A percentile compares a stretch with the other conserved stretches of the same genome.
Evolutionary conservation across 2,113 vertebrate genomes (phyloP).

Genomic region (Pachypanchax playfairii): DNA sequence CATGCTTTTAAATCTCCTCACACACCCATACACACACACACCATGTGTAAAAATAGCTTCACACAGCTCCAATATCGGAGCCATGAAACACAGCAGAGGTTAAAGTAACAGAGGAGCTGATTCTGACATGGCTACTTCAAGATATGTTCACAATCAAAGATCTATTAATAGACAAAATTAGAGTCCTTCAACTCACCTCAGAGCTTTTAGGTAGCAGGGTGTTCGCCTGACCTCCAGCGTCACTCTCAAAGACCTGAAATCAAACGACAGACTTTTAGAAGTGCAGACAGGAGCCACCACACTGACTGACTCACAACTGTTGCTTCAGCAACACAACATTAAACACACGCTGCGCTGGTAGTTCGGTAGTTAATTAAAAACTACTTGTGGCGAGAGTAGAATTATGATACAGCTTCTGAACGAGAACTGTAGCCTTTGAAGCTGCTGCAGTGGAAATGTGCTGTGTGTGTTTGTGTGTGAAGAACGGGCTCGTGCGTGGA

Average conservation of each 20-base stretch:
- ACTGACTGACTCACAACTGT: slow-evolving; percentile 44
- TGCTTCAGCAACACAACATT: slow-evolving; percentile 51
- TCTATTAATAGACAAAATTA: slow-evolving; percentile 13
- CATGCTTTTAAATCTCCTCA: slow-evolving; percentile 4
- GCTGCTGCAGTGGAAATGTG: slow-evolving; percentile 50
- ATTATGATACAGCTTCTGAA: slow-evolving; percentile 64
- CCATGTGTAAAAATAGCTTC: slow-evolving; percentile 29
- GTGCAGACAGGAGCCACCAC: slow-evolving; percentile 48
- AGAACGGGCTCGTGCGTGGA: slow-evolving; percentile 17
- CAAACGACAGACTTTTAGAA: slow-evolving; percentile 34
- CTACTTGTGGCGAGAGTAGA: slow-evolving; percentile 37
- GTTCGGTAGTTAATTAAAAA: slow-evolving; percentile 73
- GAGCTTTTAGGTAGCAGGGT: slow-evolving; percentile 74
- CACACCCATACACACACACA: background rate
- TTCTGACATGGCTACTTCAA: slow-evolving; percentile 14
- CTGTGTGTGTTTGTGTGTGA: slow-evolving; percentile 8
- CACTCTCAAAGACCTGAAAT: slow-evolving; percentile 87
- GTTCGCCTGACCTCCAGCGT: slow-evolving; percentile 76
- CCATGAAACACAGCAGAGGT: slow-evolving; percentile 33
- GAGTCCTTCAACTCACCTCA: slow-evolving; percentile 60
- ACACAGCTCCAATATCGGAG: slow-evolving; percentile 40
- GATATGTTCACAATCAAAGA: too few relatives aligned
- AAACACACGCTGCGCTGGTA: slow-evolving; percentile 43
- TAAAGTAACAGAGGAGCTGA: slow-evolving; percentile 16
- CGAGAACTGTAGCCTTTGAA: slow-evolving; percentile 58